Evolutionary conservation across 2,888 invertebrate species (phyloP), one percentile per base, ranked within the genome.

Genomic region (Spicauda simplicius): DNA sequence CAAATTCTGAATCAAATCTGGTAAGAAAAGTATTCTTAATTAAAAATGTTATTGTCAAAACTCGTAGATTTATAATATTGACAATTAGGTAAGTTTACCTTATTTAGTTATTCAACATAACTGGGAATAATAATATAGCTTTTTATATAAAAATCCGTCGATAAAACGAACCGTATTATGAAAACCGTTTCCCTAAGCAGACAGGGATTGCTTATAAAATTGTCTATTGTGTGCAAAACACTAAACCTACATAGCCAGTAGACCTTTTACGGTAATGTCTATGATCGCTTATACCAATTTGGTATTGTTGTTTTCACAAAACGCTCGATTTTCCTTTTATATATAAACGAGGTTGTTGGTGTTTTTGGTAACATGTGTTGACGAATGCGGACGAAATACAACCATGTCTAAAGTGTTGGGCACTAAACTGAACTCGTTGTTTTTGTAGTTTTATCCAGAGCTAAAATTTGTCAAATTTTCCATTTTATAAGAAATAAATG

Each of bases 231-330:
- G 12, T 60, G 33, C 50, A 52, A 33, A 52, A 60, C 33, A 33
- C 18, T 33, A 62, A 37, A 25, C 53, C 62, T 63, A 48, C 25
- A 63, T 48, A 63, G 63, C 41, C 41, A 63, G 55, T 30, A 18
- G 25, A 55, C 18, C 54, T 45, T 45, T 25, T 55, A 63, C 0
- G 63, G 63, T 63, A 54, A 45, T 41, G 41, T 41, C 62, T 55
- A 48, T 55, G 62, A 62, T 48, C 16, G 55, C 55, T 19, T 45
- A 10, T 25, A 55, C 63, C 8, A 48, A 55, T 48, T 63, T 55
- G 45, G 55, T 25, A 45, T 30, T 10, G 25, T 37, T 25, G 33
- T 54, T 62, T 62, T 55, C 30, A 18, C 30, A 25, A 14, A 14
- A 45, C 55, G 16, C 45, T 25, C 25, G 54, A 45, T 55, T 60